These are phyloP conservation scores for Dendroctonus ponderosae DNA, from an alignment of 1,140 invertebrate genomes.

Conservation along the genomic window DNA sequence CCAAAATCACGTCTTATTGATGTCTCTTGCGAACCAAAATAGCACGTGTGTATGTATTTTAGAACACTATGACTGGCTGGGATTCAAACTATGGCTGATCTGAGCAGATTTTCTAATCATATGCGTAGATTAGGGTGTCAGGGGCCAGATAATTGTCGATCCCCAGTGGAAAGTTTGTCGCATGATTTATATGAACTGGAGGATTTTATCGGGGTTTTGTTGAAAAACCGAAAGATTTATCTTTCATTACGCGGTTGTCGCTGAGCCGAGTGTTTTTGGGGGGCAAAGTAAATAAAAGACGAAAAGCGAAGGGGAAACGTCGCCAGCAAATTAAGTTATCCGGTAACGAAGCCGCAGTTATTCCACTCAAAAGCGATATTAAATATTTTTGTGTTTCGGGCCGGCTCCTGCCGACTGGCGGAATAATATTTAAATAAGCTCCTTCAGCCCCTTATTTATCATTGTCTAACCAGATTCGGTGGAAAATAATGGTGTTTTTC, in stretches of 20 bases:
- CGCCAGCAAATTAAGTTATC: slow-evolving; percentile 42
- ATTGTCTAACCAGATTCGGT: slow-evolving; percentile 37
- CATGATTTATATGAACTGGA: not conserved
- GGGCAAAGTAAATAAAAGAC: slow-evolving; percentile 22
- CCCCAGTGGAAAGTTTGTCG: no score
- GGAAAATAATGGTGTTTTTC: not conserved
- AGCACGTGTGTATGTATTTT: no score
- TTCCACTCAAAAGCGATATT: slow-evolving; percentile 45
- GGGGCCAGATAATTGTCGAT: no score
- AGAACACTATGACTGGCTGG: no score
- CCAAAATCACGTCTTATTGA: no score
- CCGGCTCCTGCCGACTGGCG: slow-evolving; percentile 36
- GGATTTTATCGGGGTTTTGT: slow-evolving; percentile 5
- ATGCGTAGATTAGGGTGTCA: no score
- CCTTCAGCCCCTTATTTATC: slow-evolving; percentile 38
- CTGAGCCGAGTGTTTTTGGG: slow-evolving; percentile 10
- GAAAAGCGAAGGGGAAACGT: slow-evolving; percentile 18
- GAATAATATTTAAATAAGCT: slow-evolving; percentile 44
- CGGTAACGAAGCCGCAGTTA: slow-evolving; percentile 45
- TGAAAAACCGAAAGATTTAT: slow-evolving; percentile 23
- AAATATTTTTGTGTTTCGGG: slow-evolving; percentile 45
- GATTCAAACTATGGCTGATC: no score
- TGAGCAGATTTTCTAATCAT: no score
- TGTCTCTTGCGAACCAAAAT: no score
- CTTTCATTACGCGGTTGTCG: slow-evolving; percentile 25